Base-by-base conservation (phyloP, 2,888 invertebrate species). In the Tetranychus truncatus region DNA sequence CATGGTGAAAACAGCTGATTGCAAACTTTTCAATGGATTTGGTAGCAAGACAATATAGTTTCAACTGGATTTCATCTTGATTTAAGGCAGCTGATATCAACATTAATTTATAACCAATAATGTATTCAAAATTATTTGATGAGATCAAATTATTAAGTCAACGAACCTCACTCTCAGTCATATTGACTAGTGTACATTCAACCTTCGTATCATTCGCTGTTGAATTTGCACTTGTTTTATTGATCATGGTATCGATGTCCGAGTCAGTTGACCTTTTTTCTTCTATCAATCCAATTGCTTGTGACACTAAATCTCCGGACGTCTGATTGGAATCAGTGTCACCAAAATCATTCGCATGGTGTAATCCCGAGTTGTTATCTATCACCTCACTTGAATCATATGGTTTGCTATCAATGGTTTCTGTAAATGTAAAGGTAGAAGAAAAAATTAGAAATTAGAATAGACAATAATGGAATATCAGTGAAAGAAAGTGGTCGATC, bases 251-350 rank as follows among this genome's bases (percentile, higher is more conserved):
- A 9, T 55, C 55, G 9, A 34, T 34, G 34, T 34, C 34, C 34
- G 34, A 34, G 34, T 55, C 55, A 55, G 11, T 55, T 55, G 55
- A 55, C 15, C 15, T 55, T 15, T 15, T 55, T 2, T 95, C 95
- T 71, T 88, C 88, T 85, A 92, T 89, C 85, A 95, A 94, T 80
- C 91, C 89, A 78, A 90, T 89, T 78, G 92, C 91, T 5, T 90
- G 87, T 81, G 92, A 91, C 15, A 93, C 85, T 77, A 95, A 86
- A 72, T 87, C 86, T 79, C 90, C 90, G 7, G 92, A 92, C 6
- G 55, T 55, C 15, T 5, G 15, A 55, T 55, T 55, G 55, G 86
- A 55, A 55, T 55, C 55, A 55, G 15, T 55, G 9, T 55, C 55
- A 55, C 6, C 55, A 55, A 55, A 55, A 55, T 55, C 55, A 55